phyloP scores from a whole-genome alignment of 2,888 invertebrate genomes.

The Andrena dorsata region DNA sequence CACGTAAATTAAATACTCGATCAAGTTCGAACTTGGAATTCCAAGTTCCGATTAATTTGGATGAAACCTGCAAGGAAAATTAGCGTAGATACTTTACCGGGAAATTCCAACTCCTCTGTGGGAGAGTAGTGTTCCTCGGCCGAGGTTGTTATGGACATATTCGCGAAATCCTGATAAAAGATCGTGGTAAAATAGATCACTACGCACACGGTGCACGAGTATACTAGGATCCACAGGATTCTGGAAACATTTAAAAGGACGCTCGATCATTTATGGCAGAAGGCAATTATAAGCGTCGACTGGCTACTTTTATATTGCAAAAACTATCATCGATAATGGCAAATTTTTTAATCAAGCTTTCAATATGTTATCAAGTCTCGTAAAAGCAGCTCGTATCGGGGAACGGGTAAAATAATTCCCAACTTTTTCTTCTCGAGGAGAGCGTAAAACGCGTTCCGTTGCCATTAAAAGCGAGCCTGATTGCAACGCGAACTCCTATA shows the following conservation, averaged over 20 bases:
- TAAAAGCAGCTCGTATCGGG: neutral
- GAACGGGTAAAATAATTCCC: constrained; percentile 16
- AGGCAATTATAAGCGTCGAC: neutral
- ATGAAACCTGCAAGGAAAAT: no score
- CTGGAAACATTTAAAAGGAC: constrained; percentile 50
- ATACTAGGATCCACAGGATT: constrained; percentile 67
- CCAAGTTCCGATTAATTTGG: no score
- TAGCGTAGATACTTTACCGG: constrained; percentile 60
- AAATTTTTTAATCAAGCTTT: constrained; percentile 20
- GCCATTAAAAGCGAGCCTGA: constrained; percentile 35
- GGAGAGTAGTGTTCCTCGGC: constrained; percentile 63
- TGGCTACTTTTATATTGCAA: neutral
- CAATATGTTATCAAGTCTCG: neutral
- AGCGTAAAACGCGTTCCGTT: constrained; percentile 22
- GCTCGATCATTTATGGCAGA: neutral
- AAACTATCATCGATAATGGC: neutral
- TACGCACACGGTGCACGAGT: constrained; percentile 44
- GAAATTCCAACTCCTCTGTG: constrained; percentile 63
- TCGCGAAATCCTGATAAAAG: constrained; percentile 50
- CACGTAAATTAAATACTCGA: neutral
- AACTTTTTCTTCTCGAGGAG: constrained; percentile 16
- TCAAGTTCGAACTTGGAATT: no score
- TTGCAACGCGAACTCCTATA: constrained; percentile 38
- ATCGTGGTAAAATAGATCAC: constrained; percentile 44
- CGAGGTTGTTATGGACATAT: constrained; percentile 58